Base-by-base conservation (phyloP, 2,888 invertebrate genomes). In the Hyles lineata region DNA sequence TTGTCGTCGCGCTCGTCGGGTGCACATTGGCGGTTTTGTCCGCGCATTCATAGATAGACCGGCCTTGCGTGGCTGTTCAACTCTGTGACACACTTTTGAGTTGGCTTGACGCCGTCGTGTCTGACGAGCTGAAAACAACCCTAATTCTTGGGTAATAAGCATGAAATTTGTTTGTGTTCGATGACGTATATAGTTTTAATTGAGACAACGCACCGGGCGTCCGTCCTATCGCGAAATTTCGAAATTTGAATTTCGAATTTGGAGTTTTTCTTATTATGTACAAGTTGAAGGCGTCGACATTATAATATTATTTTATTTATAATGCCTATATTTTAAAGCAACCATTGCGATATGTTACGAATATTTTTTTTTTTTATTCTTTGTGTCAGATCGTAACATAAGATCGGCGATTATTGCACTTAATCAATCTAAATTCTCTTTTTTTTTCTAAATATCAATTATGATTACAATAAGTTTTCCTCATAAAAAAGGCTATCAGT, bases 81-180 rank as follows among this genome's bases (percentile, higher is more conserved):
- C 93, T 90, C 89, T 85, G 90, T 94, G 94, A 94, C 94, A 94
- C 89, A 94, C 91, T 92, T 94, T 92, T 90, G 90, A 92, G 85
- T 93, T 94, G 94, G 94, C 94, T 91, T 87, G 88, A 88, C 90
- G 92, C 93, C 94, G 90, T 85, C 80, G 75, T 70, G 52, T 74
- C 74, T 63, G 79, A 76, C 89, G 87, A 78, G 76, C 83, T 73
- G 88, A 87, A 87, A 77, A 75, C 78, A 79, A 86, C 89, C 83
- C 84, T 93, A 89, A 77, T 17, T 0, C 32, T 23, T 60, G 63
- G 8, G 2, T 0, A 0, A 61, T 79, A 84, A 76, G 76, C 79
- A 77, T 72, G 55, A 78, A 70, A 79, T 79, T 83, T 1, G 35
- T 73, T 7, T 76, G 71, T 35, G 25, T 8, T 25, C 21, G 67